Base-by-base conservation (phyloP, 2,113 vertebrate species). In the Hemichromis elongatus region DNA sequence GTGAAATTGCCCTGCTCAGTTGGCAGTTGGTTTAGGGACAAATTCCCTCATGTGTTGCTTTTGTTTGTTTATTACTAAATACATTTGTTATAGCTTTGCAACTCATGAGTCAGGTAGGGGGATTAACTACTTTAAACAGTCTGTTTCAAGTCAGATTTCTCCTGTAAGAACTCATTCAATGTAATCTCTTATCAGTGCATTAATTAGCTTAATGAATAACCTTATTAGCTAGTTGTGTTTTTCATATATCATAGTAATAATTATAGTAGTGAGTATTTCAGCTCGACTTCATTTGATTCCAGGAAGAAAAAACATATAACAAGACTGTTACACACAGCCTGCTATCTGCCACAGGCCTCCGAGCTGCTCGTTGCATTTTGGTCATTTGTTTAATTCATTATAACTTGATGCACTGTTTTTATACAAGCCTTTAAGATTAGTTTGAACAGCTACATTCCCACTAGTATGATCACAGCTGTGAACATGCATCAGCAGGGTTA, bases 181-280 rank as follows among this genome's bases (percentile, higher is more conserved):
- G 85, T 54, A 54, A 80, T 77, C 40, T 12, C 61, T 42, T 11
- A 85, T 86, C 14, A 61, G 26, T 81, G 2, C 59, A 59, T 75
- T 47, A 78, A 82, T 89, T 63, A 47, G 40, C 28, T 18, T 45
- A 91, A 87, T 87, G n/a, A 87, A 79, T 2, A 75, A n/a, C n/a
- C 79, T 45, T 55, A 68, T 85, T 57, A 86, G 54, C 54, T 3
- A 9, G 70, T 24, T 85, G 68, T 87, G 82, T 89, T 90, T 87
- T 40, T 80, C 59, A 82, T 89, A 61, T 5, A 82, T 84, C 61
- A 88, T 4, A 50, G 45, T 35, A 47, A 73, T 86, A 85, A 80
- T 37, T 79, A 33, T 19, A 0, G 54, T 2, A 61, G 40, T 21
- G 63, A 78, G 63, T 24, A 9, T 85, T 83, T 90, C 80, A 79